These are phyloP conservation scores for Lordiphosa clarofinis DNA, from an alignment of 1,140 invertebrate species.

Conservation along the genomic window DNA sequence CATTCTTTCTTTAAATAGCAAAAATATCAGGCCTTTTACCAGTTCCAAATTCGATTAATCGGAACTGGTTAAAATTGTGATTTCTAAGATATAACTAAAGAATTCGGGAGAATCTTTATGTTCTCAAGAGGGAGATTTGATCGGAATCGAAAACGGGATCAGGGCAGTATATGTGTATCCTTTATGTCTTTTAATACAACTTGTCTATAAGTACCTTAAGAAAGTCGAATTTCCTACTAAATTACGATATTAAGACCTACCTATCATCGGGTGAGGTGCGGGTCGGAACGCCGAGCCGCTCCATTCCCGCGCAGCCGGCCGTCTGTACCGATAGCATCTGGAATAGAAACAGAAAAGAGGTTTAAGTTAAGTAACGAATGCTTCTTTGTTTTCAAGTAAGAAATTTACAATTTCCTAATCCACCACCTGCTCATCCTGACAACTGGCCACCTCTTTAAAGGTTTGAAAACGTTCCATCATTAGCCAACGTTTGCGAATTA, in stretches of 20 bases:
- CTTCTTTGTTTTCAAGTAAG: neutral
- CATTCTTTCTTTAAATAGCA: no score
- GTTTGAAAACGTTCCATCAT: conserved; percentile 37
- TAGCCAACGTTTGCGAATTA: conserved; percentile 44
- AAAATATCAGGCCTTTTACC: no score
- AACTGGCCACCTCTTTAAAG: conserved; percentile 29
- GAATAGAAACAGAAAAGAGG: conserved; percentile 61
- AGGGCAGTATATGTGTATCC: no score
- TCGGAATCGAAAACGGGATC: no score
- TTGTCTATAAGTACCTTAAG: no score
- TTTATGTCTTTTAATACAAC: no score
- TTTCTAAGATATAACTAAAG: no score
- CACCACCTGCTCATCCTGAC: conserved; percentile 31
- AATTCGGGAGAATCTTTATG: no score
- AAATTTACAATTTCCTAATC: neutral
- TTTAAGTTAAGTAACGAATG: neutral
- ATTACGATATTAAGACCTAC: conserved; percentile 24
- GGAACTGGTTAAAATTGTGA: no score
- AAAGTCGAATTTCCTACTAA: no score
- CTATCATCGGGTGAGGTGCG: conserved; percentile 79
- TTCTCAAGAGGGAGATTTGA: no score
- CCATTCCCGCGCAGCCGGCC: conserved; percentile 85
- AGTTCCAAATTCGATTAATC: no score
- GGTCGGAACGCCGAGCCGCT: conserved; percentile 84
- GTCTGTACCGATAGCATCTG: conserved; percentile 85